A percentile compares a stretch with the other conserved stretches of the same genome.
phyloP scores from a whole-genome alignment of 2,888 invertebrate species.

The Exocentrus adspersus region DNA sequence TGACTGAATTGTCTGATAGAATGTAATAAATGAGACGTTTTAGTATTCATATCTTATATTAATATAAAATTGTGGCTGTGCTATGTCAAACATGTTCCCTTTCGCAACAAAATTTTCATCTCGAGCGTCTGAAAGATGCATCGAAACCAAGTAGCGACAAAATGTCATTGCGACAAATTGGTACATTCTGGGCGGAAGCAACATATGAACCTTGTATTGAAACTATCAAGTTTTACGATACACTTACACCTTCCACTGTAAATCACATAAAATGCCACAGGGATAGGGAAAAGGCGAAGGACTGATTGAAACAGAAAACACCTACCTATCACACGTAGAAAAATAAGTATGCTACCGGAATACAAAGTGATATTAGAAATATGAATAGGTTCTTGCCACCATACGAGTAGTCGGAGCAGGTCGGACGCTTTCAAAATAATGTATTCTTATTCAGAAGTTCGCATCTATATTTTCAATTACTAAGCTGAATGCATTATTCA shows the following conservation, averaged over 20 bases:
- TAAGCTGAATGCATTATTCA: conserved; percentile 45
- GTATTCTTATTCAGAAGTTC: conserved; percentile 21
- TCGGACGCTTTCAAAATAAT: conserved; percentile 10
- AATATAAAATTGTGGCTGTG: too few relatives aligned
- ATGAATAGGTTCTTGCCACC: neutral
- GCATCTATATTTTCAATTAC: conserved; percentile 48
- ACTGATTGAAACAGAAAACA: conserved; percentile 1
- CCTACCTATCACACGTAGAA: conserved; percentile 3
- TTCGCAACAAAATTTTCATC: too few relatives aligned
- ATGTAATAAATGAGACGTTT: too few relatives aligned
- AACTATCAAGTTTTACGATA: neutral
- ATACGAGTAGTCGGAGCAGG: conserved; percentile 4
- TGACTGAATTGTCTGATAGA: too few relatives aligned
- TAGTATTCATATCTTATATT: too few relatives aligned
- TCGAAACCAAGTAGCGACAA: too few relatives aligned
- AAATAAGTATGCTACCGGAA: neutral
- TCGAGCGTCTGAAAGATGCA: too few relatives aligned
- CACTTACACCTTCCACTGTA: neutral
- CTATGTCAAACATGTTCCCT: too few relatives aligned
- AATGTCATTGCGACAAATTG: too few relatives aligned
- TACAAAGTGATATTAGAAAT: conserved; percentile 10
- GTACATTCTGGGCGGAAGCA: neutral
- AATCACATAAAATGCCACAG: neutral
- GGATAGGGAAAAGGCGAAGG: neutral
- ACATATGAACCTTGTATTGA: neutral